Evolutionary conservation across 1,140 invertebrate species (phyloP).

Genomic region (Heliconius eleuchia): DNA sequence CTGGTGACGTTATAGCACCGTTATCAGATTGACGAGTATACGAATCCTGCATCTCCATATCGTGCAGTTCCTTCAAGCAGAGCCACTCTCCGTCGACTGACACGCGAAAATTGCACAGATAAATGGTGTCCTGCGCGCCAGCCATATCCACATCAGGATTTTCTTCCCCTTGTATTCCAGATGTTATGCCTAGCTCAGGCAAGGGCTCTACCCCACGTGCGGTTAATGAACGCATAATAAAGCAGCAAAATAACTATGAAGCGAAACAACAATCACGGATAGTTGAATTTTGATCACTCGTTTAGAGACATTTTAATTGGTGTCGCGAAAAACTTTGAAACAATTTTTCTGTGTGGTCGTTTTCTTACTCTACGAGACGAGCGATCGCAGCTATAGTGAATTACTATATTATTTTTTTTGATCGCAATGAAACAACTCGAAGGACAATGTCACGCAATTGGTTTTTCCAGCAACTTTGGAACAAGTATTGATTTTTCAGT

Average conservation of each 20-base stretch:
- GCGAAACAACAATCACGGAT: constrained; percentile 61
- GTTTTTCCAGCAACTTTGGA: constrained; percentile 62
- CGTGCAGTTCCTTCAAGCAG: constrained; percentile 96
- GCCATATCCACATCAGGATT: constrained; percentile 84
- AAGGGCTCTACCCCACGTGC: constrained; percentile 73
- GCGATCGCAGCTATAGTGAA: constrained; percentile 8
- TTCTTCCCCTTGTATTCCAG: constrained; percentile 58
- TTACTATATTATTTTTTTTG: constrained; percentile 32
- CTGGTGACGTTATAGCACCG: constrained; percentile 82
- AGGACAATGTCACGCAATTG: constrained; percentile 50
- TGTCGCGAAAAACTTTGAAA: not conserved
- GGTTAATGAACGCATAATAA: constrained; percentile 78
- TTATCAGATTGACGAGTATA: constrained; percentile 81
- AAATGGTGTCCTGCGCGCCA: constrained; percentile 96
- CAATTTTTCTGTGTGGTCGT: not conserved
- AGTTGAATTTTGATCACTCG: constrained; percentile 64
- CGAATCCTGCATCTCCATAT: constrained; percentile 91
- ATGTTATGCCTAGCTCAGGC: constrained; percentile 66
- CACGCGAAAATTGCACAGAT: constrained; percentile 97
- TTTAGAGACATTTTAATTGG: constrained; percentile 55
- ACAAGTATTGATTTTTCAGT: constrained; percentile 70
- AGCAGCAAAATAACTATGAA: constrained; percentile 75
- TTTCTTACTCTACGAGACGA: constrained; percentile 9
- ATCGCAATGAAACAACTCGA: constrained; percentile 35
- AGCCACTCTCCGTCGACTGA: constrained; percentile 98